Conservation (phyloP, 2,113 vertebrate genomes). For the Arothron firmamentum region DNA sequence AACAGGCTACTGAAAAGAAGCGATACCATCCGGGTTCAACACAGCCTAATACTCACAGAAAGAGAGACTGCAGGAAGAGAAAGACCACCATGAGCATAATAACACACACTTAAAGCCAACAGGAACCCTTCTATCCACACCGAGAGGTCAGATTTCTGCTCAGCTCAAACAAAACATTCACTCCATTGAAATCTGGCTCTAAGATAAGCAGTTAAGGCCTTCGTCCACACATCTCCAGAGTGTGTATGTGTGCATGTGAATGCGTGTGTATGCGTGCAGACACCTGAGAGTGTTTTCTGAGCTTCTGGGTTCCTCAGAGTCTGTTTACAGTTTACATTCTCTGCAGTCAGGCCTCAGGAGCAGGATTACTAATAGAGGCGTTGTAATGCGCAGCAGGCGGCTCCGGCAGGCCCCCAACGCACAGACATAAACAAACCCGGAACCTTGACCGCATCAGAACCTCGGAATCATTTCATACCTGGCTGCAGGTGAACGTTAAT, state of each 20-base stretch:
- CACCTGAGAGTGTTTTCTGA: conserved; percentile 43
- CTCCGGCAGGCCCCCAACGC: conserved; percentile 16
- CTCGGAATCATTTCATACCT: conserved; percentile 8
- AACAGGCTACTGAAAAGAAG: conserved; percentile 20
- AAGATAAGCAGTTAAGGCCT: conserved; percentile 44
- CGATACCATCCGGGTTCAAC: conserved; percentile 13
- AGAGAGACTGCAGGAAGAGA: conserved; percentile 23
- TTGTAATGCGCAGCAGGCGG: conserved; percentile 40
- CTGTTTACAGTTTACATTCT: conserved; percentile 59
- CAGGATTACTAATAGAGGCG: conserved; percentile 52
- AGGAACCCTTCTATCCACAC: conserved; percentile 60
- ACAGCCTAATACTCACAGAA: conserved; percentile 6
- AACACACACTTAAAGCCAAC: conserved; percentile 50
- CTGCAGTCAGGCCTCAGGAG: conserved; percentile 47
- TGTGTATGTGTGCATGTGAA: conserved; percentile 3
- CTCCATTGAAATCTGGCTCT: conserved; percentile 58
- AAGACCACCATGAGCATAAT: conserved; percentile 59
- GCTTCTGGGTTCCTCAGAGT: conserved; percentile 49
- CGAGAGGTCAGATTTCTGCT: conserved; percentile 59
- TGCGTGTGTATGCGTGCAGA: conserved; percentile 13
- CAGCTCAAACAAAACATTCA: conserved; percentile 47
- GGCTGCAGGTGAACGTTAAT: conserved; percentile 20
- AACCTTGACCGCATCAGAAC: conserved; percentile 16
- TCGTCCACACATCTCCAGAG: conserved; percentile 41
- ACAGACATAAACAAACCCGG: conserved; percentile 14